Evolutionary conservation across 1,140 invertebrate genomes (phyloP).

Genomic region (Phocides pigmalion): DNA sequence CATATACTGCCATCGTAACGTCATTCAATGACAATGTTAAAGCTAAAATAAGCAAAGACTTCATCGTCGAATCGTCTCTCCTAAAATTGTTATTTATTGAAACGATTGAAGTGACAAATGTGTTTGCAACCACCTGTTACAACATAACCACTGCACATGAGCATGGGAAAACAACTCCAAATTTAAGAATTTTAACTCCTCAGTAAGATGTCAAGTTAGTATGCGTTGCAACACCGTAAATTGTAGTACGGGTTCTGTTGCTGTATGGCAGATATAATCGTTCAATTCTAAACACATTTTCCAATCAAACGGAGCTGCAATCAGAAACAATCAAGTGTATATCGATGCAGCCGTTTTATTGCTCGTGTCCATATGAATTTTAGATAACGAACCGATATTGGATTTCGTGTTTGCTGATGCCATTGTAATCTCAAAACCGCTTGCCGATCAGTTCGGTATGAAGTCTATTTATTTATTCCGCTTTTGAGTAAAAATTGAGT

Average conservation of each 20-base stretch:
- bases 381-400: slow-evolving; percentile 51
- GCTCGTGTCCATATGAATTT: slow-evolving; percentile 63
- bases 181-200: too few relatives aligned
- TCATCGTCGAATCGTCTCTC: neutral
- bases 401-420: slow-evolving; percentile 19
- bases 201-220: too few relatives aligned
- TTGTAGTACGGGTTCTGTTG: too few relatives aligned
- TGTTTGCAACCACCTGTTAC: too few relatives aligned
- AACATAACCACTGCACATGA: too few relatives aligned
- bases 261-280: neutral
- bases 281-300: slow-evolving; percentile 28
- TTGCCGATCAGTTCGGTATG: neutral
- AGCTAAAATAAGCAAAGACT: slow-evolving; percentile 26
- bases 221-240: too few relatives aligned
- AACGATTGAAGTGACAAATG: too few relatives aligned
- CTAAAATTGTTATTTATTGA: too few relatives aligned
- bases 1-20: slow-evolving; percentile 39
- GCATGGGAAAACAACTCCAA: too few relatives aligned
- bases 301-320: slow-evolving; percentile 51
- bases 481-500: neutral
- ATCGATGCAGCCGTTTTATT: slow-evolving; percentile 63
- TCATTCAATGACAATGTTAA: slow-evolving; percentile 20
- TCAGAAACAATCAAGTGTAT: slow-evolving; percentile 69
- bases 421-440: slow-evolving; percentile 17
- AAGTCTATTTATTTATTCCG: neutral